These are phyloP conservation scores for Amiota mariae DNA, from an alignment of 2,888 invertebrate species.

Conservation along the genomic window DNA sequence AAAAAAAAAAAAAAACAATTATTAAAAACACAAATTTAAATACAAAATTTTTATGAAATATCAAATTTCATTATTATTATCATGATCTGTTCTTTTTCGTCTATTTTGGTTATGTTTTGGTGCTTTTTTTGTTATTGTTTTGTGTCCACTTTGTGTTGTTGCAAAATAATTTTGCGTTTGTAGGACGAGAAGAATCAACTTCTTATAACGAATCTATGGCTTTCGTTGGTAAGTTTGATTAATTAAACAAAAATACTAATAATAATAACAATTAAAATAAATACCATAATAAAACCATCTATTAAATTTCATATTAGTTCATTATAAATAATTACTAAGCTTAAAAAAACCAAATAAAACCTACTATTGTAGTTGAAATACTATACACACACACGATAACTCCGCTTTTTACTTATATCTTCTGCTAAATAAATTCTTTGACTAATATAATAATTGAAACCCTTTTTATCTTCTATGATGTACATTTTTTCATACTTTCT, in stretches of 20 bases:
- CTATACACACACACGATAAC: too few species aligned
- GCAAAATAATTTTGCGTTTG: conserved; percentile 71
- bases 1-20: conserved; percentile 35
- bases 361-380: too few species aligned
- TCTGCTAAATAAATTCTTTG: too few species aligned
- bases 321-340: conserved; percentile 12
- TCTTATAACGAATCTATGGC: conserved; percentile 95
- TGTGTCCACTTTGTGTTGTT: conserved; percentile 40
- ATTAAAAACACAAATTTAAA: conserved; percentile 48
- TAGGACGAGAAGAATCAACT: conserved; percentile 97
- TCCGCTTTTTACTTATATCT: too few species aligned
- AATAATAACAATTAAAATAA: conserved; percentile 18
- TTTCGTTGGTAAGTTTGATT: conserved; percentile 89
- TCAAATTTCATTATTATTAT: conserved; percentile 65
- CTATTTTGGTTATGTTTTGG: conserved; percentile 76
- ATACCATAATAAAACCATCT: neutral
- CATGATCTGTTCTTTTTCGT: conserved; percentile 75
- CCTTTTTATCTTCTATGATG: neutral
- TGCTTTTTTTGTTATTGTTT: conserved; percentile 34
- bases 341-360: conserved; percentile 17
- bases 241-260: conserved; percentile 64
- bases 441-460: too few species aligned
- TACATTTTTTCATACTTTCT: conserved; percentile 8
- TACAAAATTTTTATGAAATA: conserved; percentile 45
- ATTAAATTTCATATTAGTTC: conserved; percentile 16